Evolutionary conservation across 2,888 invertebrate species (phyloP), one percentile per base, ranked within the genome.

Genomic region (Ellobium chinense): DNA sequence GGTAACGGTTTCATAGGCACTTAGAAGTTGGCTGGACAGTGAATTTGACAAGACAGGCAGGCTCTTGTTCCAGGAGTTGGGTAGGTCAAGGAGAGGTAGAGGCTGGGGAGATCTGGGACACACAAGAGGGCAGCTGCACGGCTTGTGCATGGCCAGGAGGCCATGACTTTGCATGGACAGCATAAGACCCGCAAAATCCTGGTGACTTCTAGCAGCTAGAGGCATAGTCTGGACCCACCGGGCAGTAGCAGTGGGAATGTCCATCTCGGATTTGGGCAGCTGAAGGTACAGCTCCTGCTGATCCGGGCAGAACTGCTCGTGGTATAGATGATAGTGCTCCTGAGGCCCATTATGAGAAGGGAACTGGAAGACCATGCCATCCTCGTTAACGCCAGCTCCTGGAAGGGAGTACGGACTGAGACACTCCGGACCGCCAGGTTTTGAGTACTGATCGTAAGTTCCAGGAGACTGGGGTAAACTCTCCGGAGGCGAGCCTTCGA

Each of bases 161-260:
- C 58, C 62, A 12, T 56, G 66, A 36, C 77, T 73, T 24, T 82
- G 70, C 68, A 83, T 68, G 72, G 83, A 62, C 18, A 83, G 56
- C 63, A 84, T 78, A 9, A 82, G 69, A 1, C 82, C 79, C 29
- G 84, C 73, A 14, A 82, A 66, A 66, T 85, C 85, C 66, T 82
- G 82, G 62, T 82, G 77, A 62, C 83, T 83, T 39, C 79, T 80
- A 46, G 77, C 73, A 27, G 78, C 66, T 21, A 85, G 77, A 2
- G 85, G 87, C 73, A 84, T 85, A 75, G 85, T 85, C 77, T 87
- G 86, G 29, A 88, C 87, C 88, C 88, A 88, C 70, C 83, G 46
- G 2, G 80, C 70, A 27, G 76, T 76, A 5, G 81, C 76, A 24
- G 76, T 34, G n/a, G 81, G 76, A 69, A 81, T 80, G 34, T 80